Evolutionary conservation across 1,140 invertebrate genomes (phyloP), one percentile per base, ranked within the genome.

Genomic region (Oryctes rhinoceros): DNA sequence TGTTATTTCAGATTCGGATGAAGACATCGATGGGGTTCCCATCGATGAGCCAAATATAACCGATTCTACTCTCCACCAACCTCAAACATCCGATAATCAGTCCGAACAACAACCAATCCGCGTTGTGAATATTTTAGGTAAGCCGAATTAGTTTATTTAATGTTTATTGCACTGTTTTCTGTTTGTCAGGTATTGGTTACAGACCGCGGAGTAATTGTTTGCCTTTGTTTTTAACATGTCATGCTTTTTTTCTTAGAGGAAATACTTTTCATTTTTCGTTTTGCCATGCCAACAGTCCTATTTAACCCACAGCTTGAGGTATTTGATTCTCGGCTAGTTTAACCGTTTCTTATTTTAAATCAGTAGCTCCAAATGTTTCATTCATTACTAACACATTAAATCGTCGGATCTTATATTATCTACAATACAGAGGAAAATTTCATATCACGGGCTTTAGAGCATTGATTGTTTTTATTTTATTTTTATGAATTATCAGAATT

Each of bases 1-100:
- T 76, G 74, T 44, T 76, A 44, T 76, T 76, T 44, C 49, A 78
- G 76, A 78, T 78, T 78, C 79, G 48, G 83, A 83, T 79, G 83
- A 84, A 79, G 83, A 82, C 77, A 80, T 82, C 39, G 83, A 83
- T 78, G 83, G 81, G 13, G 81, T 83, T 35, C 82, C 83, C 18
- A 74, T 81, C 35, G 82, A 83, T 35, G 76, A 78, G 5, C 48
- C 76, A 4, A 53, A 78, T 59, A 49, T 59, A 47, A 30, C 76
- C 37, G 44, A 20, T 76, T 37, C 44, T 11, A 20, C 15, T 11
- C 6, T 48, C 5, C 47, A 48, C n/a, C 20, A 15, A 24, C 13
- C 76, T 6, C 49, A 39, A 4, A 7, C 44, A n/a, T 44, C 76
- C 9, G 76, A 59, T 13, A 53, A 48, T 11, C 76, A 49, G 37